Conservation (phyloP, 1,140 invertebrate genomes). For the Vanessa tameamea region DNA sequence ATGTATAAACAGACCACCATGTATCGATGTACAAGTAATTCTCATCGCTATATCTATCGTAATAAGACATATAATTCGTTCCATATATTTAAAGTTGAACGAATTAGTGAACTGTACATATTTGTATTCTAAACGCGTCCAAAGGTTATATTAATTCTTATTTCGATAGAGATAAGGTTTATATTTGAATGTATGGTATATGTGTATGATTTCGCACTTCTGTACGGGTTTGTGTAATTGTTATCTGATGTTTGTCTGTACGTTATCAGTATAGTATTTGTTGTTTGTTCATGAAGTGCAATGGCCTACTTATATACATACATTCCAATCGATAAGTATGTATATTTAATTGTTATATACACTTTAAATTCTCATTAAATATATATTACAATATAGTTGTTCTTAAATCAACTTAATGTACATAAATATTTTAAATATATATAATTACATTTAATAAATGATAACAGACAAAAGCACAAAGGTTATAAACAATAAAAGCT, state of each 20-base stretch:
- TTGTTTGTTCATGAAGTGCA: conserved; percentile 33
- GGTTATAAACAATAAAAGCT: too few relatives aligned
- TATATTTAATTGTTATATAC: neutral
- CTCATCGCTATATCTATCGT: neutral
- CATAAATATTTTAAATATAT: too few relatives aligned
- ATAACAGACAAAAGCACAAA: too few relatives aligned
- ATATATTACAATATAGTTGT: neutral
- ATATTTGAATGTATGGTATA: neutral
- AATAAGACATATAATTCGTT: conserved; percentile 12
- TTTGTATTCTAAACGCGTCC: neutral
- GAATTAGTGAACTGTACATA: neutral
- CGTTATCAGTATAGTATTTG: conserved; percentile 31
- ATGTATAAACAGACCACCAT: neutral
- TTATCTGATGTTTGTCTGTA: conserved; percentile 34
- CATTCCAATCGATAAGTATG: conserved; percentile 14
- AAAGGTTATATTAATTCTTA: neutral
- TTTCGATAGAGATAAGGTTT: neutral
- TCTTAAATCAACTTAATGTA: too few relatives aligned
- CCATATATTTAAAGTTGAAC: neutral
- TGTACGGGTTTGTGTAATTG: conserved; percentile 23
- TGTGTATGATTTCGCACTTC: conserved; percentile 7
- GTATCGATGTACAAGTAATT: neutral
- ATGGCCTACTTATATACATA: conserved; percentile 37
- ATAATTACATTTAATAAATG: too few relatives aligned
- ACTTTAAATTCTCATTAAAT: neutral